phyloP scores from a whole-genome alignment of 2,113 vertebrate genomes.

The Pontoporia blainvillei region DNA sequence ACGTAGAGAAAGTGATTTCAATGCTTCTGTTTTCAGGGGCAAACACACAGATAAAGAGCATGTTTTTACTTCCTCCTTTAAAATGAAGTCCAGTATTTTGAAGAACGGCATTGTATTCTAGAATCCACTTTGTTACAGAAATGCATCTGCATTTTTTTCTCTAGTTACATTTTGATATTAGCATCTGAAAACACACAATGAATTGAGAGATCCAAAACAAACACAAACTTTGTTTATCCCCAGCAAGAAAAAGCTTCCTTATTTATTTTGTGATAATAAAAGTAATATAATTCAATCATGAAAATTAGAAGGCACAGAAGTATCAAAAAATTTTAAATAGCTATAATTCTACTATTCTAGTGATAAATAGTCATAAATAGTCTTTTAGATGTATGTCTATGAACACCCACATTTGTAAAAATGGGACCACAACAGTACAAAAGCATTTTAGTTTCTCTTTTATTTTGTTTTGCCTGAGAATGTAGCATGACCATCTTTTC shows the following conservation, averaged over 20 bases:
- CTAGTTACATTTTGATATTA: neutral
- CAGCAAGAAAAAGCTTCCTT: neutral
- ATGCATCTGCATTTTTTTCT: neutral
- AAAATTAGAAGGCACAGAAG: neutral
- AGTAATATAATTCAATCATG: neutral
- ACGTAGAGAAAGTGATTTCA: neutral
- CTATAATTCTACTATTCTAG: neutral
- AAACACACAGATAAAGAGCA: neutral
- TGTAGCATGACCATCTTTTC: neutral
- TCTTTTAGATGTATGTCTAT: neutral
- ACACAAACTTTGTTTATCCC: neutral
- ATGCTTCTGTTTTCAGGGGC: neutral
- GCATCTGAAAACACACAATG: neutral
- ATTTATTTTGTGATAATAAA: constrained; percentile 2
- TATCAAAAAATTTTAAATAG: neutral
- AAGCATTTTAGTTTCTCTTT: neutral
- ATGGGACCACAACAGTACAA: neutral
- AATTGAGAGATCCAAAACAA: neutral
- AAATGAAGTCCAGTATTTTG: neutral
- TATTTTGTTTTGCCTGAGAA: neutral
- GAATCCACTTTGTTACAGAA: constrained; percentile 10
- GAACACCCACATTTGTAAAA: neutral
- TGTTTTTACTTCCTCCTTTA: neutral
- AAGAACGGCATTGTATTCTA: neutral
- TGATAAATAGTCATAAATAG: neutral